These are phyloP conservation scores for Pogonognathellus flavescens DNA, from an alignment of 1,140 invertebrate genomes.

Conservation along the genomic window DNA sequence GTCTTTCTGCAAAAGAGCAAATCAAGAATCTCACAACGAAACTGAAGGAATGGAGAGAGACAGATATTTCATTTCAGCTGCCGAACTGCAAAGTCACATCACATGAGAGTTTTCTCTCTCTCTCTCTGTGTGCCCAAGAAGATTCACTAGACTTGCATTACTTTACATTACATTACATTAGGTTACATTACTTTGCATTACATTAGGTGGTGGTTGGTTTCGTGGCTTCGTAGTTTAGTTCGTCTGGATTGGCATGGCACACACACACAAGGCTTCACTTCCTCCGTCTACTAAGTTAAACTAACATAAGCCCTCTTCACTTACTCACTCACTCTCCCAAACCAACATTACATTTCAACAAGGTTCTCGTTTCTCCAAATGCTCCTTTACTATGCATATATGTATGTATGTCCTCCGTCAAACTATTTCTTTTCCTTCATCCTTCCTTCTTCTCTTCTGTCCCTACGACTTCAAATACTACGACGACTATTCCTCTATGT, in stretches of 20 bases:
- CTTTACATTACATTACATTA: conserved; percentile 53
- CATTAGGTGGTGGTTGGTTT: conserved; percentile 46
- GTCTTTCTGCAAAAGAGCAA: not conserved
- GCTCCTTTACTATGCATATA: not conserved
- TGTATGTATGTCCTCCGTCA: not conserved
- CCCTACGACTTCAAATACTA: not conserved
- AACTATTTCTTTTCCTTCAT: not conserved
- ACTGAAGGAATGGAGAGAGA: conserved; percentile 15
- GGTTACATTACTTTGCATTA: conserved; percentile 55
- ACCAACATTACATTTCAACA: conserved; percentile 38
- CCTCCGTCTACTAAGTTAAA: conserved; percentile 17
- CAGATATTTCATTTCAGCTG: conserved; percentile 53
- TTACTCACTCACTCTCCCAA: conserved; percentile 21
- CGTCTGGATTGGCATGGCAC: not conserved
- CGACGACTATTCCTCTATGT: not conserved
- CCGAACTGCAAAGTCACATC: conserved; percentile 42
- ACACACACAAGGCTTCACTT: not conserved
- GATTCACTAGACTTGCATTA: conserved; percentile 44
- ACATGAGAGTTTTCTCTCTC: conserved; percentile 29
- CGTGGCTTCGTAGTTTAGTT: conserved; percentile 11
- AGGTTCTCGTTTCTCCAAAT: not conserved
- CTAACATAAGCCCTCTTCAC: conserved; percentile 49
- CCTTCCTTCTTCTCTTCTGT: too few species aligned
- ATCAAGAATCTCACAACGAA: conserved; percentile 23
- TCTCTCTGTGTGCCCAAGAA: conserved; percentile 3